These are phyloP conservation scores for Apostichopus leukothele DNA, from an alignment of 53 echinoderm and acorn worm species.

Conservation along the genomic window DNA sequence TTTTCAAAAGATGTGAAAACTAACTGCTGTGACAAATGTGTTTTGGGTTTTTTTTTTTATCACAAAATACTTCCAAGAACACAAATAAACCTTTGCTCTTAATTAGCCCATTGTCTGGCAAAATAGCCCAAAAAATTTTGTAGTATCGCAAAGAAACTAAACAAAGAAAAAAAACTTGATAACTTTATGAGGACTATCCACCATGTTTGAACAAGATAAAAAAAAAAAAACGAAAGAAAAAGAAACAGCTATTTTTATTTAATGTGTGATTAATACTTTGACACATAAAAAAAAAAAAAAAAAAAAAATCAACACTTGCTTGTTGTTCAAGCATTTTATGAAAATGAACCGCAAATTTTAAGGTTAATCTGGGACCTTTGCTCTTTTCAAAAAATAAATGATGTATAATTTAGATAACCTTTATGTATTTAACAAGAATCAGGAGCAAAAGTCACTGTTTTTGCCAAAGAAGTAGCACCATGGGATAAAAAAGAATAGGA, in stretches of 20 bases:
- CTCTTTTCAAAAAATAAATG: conserved; percentile 30
- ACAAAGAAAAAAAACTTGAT: background rate
- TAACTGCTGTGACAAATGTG: no score
- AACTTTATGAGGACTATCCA: background rate
- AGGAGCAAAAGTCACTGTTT: conserved; percentile 8
- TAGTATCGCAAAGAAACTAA: no score
- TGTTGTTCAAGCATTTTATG: background rate
- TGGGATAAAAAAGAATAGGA: no score
- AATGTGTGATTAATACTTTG: no score
- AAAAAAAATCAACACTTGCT: background rate
- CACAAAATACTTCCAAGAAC: no score
- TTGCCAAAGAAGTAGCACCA: background rate
- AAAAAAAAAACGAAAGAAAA: background rate
- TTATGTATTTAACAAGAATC: background rate
- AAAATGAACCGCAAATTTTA: conserved; percentile 27
- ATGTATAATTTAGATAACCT: conserved; percentile 38
- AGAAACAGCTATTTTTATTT: background rate
- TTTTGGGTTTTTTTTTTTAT: no score
- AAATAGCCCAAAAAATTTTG: no score
- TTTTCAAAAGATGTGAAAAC: no score
- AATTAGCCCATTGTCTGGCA: no score
- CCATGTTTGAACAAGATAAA: background rate
- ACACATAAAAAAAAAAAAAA: background rate
- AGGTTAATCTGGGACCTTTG: conserved; percentile 9
- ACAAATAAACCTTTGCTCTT: no score